Evolutionary conservation across 2,888 invertebrate genomes (phyloP), one percentile per base, ranked within the genome.

Genomic region (Nasonia oneida): DNA sequence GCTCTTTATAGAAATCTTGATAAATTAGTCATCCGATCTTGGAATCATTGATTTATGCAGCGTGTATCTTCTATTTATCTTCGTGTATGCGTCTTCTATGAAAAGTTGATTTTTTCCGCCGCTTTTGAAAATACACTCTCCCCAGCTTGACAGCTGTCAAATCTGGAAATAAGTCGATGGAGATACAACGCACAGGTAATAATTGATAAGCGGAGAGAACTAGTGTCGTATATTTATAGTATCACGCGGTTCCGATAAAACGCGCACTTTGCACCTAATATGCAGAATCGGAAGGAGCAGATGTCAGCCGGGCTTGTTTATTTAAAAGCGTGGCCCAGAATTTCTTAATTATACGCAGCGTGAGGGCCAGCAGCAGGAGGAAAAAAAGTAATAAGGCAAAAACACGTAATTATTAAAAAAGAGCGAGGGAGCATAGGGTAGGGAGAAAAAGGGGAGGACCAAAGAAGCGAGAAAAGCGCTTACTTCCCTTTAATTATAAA

Each of bases 401-500:
- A 87, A 83, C 80, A 39, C 74, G 85, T 83, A 85, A 83, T 87
- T 87, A 87, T 87, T 87, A 84, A 82, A 80, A 84, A 39, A 64
- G 33, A 71, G 70, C 42, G 33, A 53, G 37, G 10, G 3, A 39
- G 29, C 29, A 29, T 29, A 47, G 8, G 57, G 70, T 29, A 12
- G n/a, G 14, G 64, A n/a, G 47, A 42, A 12, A 76, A 23, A 76
- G 33, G 39, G 39, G 81, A 76, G 79, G 81, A 83, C 83, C 79
- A 84, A 85, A 87, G 84, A 85, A 87, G 81, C 81, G 81, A 85
- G 81, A 85, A 85, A 87, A 85, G 85, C 85, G 87, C 85, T 87
- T 84, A 87, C 87, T 85, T 87, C 81, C 85, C 85, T 87, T 85
- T 85, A 87, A 87, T 87, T 87, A 87, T 84, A 85, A 87, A 85